These are phyloP conservation scores for Halocynthia aurantium DNA, from an alignment of 23 tunicate species.

Conservation along the genomic window DNA sequence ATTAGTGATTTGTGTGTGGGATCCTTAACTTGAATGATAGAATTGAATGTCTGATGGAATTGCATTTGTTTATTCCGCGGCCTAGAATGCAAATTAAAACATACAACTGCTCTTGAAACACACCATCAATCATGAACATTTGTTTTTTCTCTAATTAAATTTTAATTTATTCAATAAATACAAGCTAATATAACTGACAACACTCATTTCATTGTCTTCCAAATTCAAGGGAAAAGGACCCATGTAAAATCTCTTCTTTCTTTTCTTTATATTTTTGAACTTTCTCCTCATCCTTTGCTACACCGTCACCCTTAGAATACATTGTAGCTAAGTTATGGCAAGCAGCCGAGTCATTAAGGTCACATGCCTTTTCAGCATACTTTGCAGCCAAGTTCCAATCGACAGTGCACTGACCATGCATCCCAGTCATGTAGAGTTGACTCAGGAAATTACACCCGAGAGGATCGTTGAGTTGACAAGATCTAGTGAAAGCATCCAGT, in stretches of 20 bases:
- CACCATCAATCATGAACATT: too few relatives aligned
- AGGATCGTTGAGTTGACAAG: constrained; percentile 50
- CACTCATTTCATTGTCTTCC: constrained; percentile 33
- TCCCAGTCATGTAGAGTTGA: constrained; percentile 50
- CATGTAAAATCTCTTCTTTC: constrained; percentile 31
- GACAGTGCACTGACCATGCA: constrained; percentile 7
- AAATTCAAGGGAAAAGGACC: constrained; percentile 31
- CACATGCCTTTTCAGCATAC: constrained; percentile 74
- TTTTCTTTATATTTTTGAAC: constrained; percentile 26
- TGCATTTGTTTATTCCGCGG: too few relatives aligned
- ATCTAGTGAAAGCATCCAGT: constrained; percentile 22
- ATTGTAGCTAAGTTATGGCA: constrained; percentile 70
- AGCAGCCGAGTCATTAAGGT: constrained; percentile 42
- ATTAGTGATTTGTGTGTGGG: too few relatives aligned
- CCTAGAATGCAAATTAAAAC: too few relatives aligned
- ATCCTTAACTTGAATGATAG: too few relatives aligned
- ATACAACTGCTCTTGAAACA: too few relatives aligned
- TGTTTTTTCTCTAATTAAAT: too few relatives aligned
- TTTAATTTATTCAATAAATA: too few relatives aligned
- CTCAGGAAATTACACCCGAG: constrained; percentile 63
- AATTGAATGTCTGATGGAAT: too few relatives aligned
- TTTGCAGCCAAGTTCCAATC: constrained; percentile 46
- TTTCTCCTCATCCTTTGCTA: constrained; percentile 23
- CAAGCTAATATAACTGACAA: too few relatives aligned
- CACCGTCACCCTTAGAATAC: constrained; percentile 81